Evolutionary conservation across 2,888 invertebrate species (phyloP).

Genomic region (Pyrochroa serraticornis): DNA sequence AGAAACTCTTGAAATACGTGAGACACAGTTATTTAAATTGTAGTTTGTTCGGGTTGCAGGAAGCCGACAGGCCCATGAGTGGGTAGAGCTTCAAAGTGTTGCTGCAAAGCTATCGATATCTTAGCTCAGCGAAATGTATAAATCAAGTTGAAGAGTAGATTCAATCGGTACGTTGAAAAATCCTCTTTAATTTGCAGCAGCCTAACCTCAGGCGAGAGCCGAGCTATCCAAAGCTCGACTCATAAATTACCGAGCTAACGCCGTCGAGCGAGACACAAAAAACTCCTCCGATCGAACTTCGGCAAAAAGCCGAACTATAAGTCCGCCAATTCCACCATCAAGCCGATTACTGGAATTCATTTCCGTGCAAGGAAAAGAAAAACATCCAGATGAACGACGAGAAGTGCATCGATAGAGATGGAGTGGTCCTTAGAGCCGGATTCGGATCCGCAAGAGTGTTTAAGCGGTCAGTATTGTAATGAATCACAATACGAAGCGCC

Average conservation of each 20-base stretch:
- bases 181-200: slow-evolving; percentile 56
- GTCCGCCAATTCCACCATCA: slow-evolving; percentile 13
- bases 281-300: slow-evolving; percentile 15
- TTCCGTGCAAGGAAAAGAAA: no score
- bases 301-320: slow-evolving; percentile 20
- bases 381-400: no score
- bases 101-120: slow-evolving; percentile 15
- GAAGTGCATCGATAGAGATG: no score
- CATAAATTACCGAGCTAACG: slow-evolving; percentile 51
- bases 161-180: slow-evolving; percentile 56
- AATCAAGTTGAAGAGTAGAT: slow-evolving; percentile 54
- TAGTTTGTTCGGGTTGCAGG: no score
- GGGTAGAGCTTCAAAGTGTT: no score
- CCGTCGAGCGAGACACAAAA: slow-evolving; percentile 25
- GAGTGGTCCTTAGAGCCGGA: no score
- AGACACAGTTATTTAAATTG: no score
- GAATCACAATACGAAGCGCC: no score
- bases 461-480: no score
- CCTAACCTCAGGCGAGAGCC: slow-evolving; percentile 52
- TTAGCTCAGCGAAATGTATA: slow-evolving; percentile 38
- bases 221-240: slow-evolving; percentile 47
- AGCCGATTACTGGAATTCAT: neutral
- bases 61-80: no score
- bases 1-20: no score
- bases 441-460: no score